phyloP scores from a whole-genome alignment of 2,888 invertebrate species.

The Chrysolina haemoptera region DNA sequence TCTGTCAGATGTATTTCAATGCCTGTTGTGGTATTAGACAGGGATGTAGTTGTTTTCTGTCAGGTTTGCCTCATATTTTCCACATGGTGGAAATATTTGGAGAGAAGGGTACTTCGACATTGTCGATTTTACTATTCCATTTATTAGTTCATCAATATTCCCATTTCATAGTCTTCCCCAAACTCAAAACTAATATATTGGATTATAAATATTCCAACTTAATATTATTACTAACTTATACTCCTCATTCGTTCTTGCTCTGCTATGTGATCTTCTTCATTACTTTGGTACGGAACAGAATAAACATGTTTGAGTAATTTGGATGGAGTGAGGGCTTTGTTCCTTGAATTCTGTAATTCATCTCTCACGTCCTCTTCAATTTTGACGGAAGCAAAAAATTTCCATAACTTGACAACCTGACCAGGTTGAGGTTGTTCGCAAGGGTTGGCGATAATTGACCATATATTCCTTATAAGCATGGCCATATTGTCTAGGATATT shows the following conservation, averaged over 20 bases:
- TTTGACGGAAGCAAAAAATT: conserved; percentile 45
- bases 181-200: no score
- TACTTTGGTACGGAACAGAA: conserved; percentile 40
- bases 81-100: no score
- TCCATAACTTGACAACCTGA: conserved; percentile 49
- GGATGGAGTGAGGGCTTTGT: conserved; percentile 39
- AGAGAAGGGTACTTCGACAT: no score
- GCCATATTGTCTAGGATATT: conserved; percentile 53
- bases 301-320: conserved; percentile 29
- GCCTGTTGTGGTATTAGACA: no score
- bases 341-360: conserved; percentile 22
- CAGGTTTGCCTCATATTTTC: no score
- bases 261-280: conserved; percentile 37
- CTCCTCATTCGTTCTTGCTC: conserved; percentile 35
- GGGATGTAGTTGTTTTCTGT: no score
- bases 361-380: conserved; percentile 38
- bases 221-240: conserved; percentile 39
- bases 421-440: conserved; percentile 43
- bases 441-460: conserved; percentile 47
- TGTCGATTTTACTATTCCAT: no score
- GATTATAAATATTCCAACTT: background rate
- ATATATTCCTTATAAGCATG: conserved; percentile 47
- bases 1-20: no score
- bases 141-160: no score
- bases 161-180: no score